Conservation (phyloP, 2,797 vertebrate genomes). For the Acanthornis magna region DNA sequence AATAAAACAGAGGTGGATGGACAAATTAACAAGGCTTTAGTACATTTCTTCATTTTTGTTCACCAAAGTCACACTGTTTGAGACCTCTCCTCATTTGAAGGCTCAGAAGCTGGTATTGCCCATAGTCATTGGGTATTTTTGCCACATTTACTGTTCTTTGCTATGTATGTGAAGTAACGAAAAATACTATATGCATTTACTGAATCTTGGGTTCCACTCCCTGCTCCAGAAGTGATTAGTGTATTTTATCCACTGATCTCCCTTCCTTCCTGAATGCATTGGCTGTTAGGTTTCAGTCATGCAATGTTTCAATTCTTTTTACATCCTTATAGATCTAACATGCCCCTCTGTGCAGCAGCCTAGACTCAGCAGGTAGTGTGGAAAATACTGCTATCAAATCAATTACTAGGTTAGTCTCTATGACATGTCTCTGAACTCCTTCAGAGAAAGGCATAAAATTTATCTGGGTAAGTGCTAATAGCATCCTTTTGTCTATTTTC, state of each 20-base stretch:
- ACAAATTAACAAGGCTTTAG: background rate
- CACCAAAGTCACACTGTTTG: background rate
- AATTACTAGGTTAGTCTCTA: background rate
- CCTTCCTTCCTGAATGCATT: background rate
- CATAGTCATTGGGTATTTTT: background rate
- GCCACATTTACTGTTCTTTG: background rate
- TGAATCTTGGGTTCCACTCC: background rate
- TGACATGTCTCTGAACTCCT: background rate
- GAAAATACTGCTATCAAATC: background rate
- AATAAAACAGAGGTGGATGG: background rate
- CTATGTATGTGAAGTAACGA: background rate
- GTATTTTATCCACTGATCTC: background rate
- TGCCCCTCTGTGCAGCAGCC: background rate
- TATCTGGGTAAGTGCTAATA: background rate
- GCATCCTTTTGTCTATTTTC: background rate
- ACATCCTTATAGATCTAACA: background rate
- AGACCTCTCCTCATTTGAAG: background rate
- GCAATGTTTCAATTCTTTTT: background rate
- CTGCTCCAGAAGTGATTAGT: background rate
- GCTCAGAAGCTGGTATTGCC: background rate
- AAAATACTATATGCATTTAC: background rate
- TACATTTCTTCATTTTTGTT: background rate
- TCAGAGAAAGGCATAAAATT: background rate
- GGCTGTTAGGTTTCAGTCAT: background rate
- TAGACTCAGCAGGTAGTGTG: background rate